Base-by-base conservation (phyloP, 1,140 invertebrate species). In the Doryteuthis pealeii region DNA sequence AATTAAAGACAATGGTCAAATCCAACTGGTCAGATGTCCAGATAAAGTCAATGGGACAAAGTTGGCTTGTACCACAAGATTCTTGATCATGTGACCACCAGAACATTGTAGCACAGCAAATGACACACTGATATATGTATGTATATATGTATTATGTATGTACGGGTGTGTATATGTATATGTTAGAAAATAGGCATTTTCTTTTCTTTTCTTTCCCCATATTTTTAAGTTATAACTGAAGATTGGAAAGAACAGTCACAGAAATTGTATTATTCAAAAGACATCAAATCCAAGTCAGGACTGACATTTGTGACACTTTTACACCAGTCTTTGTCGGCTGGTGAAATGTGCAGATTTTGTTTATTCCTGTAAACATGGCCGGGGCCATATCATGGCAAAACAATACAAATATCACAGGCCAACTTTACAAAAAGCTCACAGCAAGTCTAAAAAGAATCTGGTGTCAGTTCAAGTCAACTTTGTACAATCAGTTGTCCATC, bases 331-430 rank as follows among this genome's bases (percentile, higher is more conserved):
- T 14, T 26, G 30, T 32, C 30, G 28, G 30, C 12, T 31, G 35
- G 35, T 40, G 35, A 68, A 30, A 33, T 26, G 66, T 32, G 66
- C 8, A 32, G 66, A 33, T 32, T 32, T 68, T 68, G 12, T 68
- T 68, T 68, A 32, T 30, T 68, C 22, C 32, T 68, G 28, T 68
- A 30, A 68, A 68, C 66, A 68, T 68, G 66, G 32, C 66, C 30
- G 18, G 66, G 66, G 66, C 66, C 66, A 68, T 68, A 68, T 30
- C 28, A 68, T 31, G 66, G 30, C 30, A 31, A 68, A 68, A 68
- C 66, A 68, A 68, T 68, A 68, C 66, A 68, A 68, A 68, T 68
- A 68, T 68, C 66, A 68, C 66, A 68, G 66, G 66, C 66, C 66
- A 68, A 68, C 66, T 68, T 68, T 28, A 68, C 66, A 68, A 68